Conservation (phyloP, 1,140 invertebrate species). For the Anoplolepis gracilipes region DNA sequence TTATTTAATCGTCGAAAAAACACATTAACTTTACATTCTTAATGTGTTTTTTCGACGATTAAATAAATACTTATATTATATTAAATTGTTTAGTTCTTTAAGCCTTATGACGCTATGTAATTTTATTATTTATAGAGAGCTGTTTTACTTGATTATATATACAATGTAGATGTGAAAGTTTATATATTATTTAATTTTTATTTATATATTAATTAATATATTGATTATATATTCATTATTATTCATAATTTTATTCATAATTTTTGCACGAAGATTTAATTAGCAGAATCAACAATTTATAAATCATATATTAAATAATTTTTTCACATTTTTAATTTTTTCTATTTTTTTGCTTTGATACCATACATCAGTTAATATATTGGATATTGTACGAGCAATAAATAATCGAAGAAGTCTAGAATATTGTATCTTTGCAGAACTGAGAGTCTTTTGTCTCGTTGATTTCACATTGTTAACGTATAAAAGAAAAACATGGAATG, state of each 20-base stretch:
- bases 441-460: not conserved
- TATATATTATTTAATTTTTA: too few species aligned
- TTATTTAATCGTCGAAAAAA: too few species aligned
- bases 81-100: too few species aligned
- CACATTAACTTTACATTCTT: too few species aligned
- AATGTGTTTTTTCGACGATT: too few species aligned
- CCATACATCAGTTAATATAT: not conserved
- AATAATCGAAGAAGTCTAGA: not conserved
- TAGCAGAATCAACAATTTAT: not conserved
- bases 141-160: too few species aligned
- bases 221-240: too few species aligned
- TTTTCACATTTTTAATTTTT: not conserved
- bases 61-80: too few species aligned
- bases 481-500: not conserved
- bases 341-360: not conserved
- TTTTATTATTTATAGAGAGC: too few species aligned
- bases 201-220: not conserved
- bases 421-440: not conserved
- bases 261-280: not conserved
- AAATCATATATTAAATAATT: not conserved
- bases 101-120: too few species aligned
- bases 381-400: not conserved
- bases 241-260: not conserved
- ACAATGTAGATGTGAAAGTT: too few species aligned
- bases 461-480: not conserved